A percentile compares a stretch with the other conserved stretches of the same genome.
Evolutionary conservation across 1,140 invertebrate genomes (phyloP).

Genomic region (Neuroterus valhalla): DNA sequence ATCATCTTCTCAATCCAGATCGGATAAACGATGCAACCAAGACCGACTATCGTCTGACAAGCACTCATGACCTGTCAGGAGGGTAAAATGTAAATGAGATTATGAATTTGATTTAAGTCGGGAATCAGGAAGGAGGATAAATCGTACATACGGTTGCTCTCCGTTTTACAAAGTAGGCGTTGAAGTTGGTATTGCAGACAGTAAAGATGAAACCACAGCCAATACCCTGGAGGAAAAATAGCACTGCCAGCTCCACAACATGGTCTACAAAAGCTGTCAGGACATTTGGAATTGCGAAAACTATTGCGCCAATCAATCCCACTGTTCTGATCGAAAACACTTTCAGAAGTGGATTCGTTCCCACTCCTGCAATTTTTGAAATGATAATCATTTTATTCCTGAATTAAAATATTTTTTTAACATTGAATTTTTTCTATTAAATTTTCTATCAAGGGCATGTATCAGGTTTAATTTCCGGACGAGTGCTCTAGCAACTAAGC

Average conservation of each 20-base stretch:
- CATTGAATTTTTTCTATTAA: too few relatives aligned
- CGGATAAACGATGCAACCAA: slow-evolving; percentile 69
- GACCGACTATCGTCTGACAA: slow-evolving; percentile 66
- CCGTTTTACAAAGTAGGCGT: slow-evolving; percentile 71
- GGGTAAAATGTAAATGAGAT: slow-evolving; percentile 36
- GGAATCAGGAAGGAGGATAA: slow-evolving; percentile 11
- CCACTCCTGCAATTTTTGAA: slow-evolving; percentile 57
- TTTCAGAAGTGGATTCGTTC: slow-evolving; percentile 66
- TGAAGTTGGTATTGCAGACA: slow-evolving; percentile 71
- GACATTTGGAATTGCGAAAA: slow-evolving; percentile 65
- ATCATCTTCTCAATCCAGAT: slow-evolving; percentile 66
- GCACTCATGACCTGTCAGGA: slow-evolving; percentile 66
- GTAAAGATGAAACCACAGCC: slow-evolving; percentile 69
- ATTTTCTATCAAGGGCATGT: too few relatives aligned
- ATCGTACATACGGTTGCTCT: slow-evolving; percentile 61
- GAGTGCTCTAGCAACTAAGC: too few relatives aligned
- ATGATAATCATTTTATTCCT: too few relatives aligned
- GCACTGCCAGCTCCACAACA: slow-evolving; percentile 63
- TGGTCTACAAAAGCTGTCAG: slow-evolving; percentile 60
- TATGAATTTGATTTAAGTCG: slow-evolving; percentile 26
- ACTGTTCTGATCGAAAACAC: slow-evolving; percentile 64
- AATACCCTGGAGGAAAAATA: slow-evolving; percentile 67
- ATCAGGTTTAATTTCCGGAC: too few relatives aligned
- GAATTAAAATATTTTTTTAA: too few relatives aligned
- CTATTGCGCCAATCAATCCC: slow-evolving; percentile 61